Percentiles rank a stretch among this genome's conserved stretches.
These are phyloP conservation scores for Motacilla alba DNA, from an alignment of 2,113 vertebrate species.

Conservation along the genomic window DNA sequence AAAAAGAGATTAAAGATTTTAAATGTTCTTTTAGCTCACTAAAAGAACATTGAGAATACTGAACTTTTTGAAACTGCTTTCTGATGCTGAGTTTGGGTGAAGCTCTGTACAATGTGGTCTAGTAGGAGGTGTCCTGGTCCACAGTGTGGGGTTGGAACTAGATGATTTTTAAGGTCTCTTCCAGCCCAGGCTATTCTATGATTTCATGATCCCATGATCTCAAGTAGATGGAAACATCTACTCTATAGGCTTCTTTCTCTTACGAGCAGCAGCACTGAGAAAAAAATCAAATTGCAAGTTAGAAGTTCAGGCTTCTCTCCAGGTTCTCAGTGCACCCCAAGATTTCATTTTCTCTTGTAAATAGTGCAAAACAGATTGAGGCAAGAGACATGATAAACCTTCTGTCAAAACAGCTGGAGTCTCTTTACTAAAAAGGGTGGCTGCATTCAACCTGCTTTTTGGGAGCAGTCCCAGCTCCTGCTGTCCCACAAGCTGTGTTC, in stretches of 20 bases:
- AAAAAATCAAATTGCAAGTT: not conserved
- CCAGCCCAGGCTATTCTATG: not conserved
- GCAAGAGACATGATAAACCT: not conserved
- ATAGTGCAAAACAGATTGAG: not conserved
- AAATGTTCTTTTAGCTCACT: not conserved
- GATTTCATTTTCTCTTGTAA: not conserved
- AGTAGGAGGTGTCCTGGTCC: not conserved
- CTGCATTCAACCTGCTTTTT: not conserved
- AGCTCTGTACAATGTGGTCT: not conserved
- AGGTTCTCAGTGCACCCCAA: not conserved
- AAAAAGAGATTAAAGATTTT: not conserved
- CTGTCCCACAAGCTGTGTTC: not conserved
- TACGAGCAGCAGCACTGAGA: not conserved
- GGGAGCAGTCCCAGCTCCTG: not conserved
- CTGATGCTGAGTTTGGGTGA: not conserved
- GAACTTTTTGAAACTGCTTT: not conserved
- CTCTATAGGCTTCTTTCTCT: not conserved
- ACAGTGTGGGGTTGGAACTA: rapidly evolving
- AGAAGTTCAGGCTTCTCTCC: not conserved
- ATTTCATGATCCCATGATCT: not conserved
- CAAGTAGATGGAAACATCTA: not conserved
- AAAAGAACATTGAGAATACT: not conserved
- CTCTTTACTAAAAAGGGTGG: not conserved
- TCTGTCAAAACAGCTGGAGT: not conserved
- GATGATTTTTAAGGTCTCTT: not conserved